Percentiles rank a stretch among this genome's conserved stretches.
Conservation (phyloP, 1,140 invertebrate species). For the Metaphire vulgaris region DNA sequence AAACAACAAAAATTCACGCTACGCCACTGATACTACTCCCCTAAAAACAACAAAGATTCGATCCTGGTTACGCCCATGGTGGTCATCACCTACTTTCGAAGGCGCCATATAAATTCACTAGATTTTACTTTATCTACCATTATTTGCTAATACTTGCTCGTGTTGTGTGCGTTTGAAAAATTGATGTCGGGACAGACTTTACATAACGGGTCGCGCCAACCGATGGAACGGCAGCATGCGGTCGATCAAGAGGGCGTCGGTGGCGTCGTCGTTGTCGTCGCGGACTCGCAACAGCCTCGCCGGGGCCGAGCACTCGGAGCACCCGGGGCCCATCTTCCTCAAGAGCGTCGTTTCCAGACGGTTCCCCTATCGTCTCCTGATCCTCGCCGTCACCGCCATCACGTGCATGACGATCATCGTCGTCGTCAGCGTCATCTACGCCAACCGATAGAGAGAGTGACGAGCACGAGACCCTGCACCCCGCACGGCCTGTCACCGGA, state of each 20-base stretch:
- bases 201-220: background rate
- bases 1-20: no score
- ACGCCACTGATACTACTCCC: no score
- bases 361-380: constrained; percentile 1
- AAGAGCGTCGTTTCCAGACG: constrained; percentile 19
- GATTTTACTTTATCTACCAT: no score
- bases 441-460: background rate
- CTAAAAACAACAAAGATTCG: no score
- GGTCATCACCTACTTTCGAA: no score
- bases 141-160: no score
- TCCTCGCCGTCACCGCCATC: background rate
- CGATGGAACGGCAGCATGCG: background rate
- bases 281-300: background rate
- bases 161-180: no score
- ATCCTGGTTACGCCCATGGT: no score
- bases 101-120: no score
- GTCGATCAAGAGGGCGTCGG: background rate
- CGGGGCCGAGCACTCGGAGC: background rate
- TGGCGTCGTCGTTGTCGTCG: background rate
- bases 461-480: no score
- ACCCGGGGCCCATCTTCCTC: constrained; percentile 23
- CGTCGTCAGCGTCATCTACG: constrained; percentile 9
- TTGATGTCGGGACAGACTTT: background rate
- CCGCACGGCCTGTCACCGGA: no score
- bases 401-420: constrained; percentile 10